Base-by-base conservation (phyloP, 64 coral and sea anemone genomes). In the Stylophora pistillata region DNA sequence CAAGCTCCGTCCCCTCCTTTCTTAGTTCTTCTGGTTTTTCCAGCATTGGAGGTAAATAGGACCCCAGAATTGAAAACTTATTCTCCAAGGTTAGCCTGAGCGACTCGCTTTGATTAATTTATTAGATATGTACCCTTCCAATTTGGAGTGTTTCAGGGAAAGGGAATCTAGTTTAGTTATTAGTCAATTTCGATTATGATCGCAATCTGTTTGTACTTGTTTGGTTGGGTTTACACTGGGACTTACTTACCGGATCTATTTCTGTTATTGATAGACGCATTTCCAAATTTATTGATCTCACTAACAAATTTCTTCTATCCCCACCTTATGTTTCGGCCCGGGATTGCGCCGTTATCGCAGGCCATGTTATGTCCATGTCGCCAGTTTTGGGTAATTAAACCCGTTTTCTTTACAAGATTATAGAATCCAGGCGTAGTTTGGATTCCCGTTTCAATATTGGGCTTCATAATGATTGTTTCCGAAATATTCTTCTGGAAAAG, bases 401-500 rank as follows among this genome's bases (percentile, higher is more conserved):
- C n/a, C 59, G 81, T 66, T 86, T 84, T 71, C 73, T 91, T 16
- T 86, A 86, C 68, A 85, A 32, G n/a, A n/a, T n/a, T 59, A 86
- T 91, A 53, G 90, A 78, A 0, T 53, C 73, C 27, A 64, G 58
- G 63, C 21, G 21, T 37, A 59, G 78, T n/a, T 91, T 71, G 89
- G 81, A 56, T 74, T 58, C 89, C 37, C 30, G 72, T 13, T 91
- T 91, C 58, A 91, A 84, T 86, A 86, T 86, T 18, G 85, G 70
- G 69, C 72, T 86, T 73, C 21, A 74, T 58, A 86, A 73, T 31
- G 66, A 89, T n/a, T 37, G 78, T 23, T 61, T 78, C 47, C n/a
- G 89, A 91, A 34, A 60, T 76, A 71, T 91, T 91, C 52, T 91
- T 85, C 77, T 86, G 72, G 89, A 77, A 91, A 77, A 86, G 86